Percentiles rank a stretch among this genome's conserved stretches.
Evolutionary conservation across 2,888 invertebrate species (phyloP).

Genomic region (Lagria hirta): DNA sequence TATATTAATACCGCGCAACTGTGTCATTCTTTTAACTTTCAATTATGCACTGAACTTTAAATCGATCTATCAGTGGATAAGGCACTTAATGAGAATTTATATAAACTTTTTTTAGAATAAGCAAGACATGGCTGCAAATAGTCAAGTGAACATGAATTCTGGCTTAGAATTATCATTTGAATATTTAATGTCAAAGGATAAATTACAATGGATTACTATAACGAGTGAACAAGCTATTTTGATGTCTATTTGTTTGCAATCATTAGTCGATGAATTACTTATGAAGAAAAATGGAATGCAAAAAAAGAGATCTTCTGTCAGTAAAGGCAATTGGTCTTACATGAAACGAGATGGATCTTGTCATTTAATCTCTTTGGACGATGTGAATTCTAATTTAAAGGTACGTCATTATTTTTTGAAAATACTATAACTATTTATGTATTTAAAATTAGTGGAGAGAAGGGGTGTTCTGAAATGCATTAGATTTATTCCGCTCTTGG

Average conservation of each 20-base stretch:
- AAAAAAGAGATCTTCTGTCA: constrained; percentile 41
- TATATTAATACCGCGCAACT: not conserved
- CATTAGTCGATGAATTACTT: constrained; percentile 92
- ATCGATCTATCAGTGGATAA: not conserved
- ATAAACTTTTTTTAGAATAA: constrained; percentile 45
- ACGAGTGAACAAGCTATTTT: constrained; percentile 90
- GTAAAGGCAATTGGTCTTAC: constrained; percentile 66
- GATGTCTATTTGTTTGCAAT: constrained; percentile 93
- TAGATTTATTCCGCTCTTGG: too few species aligned
- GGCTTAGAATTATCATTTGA: constrained; percentile 89
- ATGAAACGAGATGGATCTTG: constrained; percentile 74
- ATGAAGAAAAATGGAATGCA: constrained; percentile 68
- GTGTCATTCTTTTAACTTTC: not conserved
- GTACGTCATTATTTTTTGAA: constrained; percentile 2
- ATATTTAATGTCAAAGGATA: constrained; percentile 89
- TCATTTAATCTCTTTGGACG: constrained; percentile 60
- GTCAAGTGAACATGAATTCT: constrained; percentile 45
- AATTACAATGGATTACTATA: constrained; percentile 91
- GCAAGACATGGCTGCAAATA: constrained; percentile 43
- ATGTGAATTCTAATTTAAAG: constrained; percentile 40
- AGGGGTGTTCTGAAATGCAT: too few species aligned
- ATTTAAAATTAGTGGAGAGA: too few species aligned
- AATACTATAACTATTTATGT: not conserved
- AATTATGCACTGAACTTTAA: not conserved
- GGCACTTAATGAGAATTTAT: too few species aligned